These are phyloP conservation scores for Hypolimnas misippus DNA, from an alignment of 2,888 invertebrate genomes.

Conservation along the genomic window DNA sequence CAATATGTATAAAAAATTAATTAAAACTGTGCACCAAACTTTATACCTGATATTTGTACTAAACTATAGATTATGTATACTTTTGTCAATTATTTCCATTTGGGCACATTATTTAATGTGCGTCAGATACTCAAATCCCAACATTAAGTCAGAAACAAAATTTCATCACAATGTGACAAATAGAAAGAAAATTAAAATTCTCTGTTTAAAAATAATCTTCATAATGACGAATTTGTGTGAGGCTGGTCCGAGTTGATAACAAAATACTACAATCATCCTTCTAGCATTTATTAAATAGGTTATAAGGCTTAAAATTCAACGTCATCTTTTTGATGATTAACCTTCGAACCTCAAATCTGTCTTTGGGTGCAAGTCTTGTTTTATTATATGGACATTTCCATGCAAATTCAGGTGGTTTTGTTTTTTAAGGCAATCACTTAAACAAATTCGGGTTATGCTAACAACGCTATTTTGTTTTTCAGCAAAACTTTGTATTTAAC, in stretches of 20 bases:
- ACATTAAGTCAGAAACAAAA: not conserved
- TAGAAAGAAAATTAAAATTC: not conserved
- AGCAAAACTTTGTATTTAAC: conserved; percentile 19
- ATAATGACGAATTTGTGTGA: conserved; percentile 6
- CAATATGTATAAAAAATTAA: too few species aligned
- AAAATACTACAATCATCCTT: not conserved
- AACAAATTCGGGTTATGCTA: conserved; percentile 30
- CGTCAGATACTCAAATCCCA: too few species aligned
- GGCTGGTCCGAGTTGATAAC: conserved; percentile 8
- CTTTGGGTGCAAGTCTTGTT: conserved; percentile 9
- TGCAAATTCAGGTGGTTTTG: conserved; percentile 31
- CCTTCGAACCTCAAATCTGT: conserved; percentile 12
- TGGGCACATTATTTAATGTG: too few species aligned
- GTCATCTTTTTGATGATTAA: not conserved
- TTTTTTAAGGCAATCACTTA: conserved; percentile 35
- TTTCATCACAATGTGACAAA: not conserved
- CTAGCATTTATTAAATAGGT: not conserved
- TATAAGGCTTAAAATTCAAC: not conserved
- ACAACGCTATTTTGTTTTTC: conserved; percentile 27
- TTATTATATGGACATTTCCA: conserved; percentile 21
- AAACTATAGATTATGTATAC: too few species aligned
- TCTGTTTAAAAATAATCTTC: conserved; percentile 7
- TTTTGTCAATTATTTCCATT: too few species aligned
- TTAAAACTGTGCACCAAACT: too few species aligned
- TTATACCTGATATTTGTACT: too few species aligned